A percentile compares a stretch with the other conserved stretches of the same genome.
Conservation (phyloP, 2,888 invertebrate genomes). For the Lycophotia porphyrea region DNA sequence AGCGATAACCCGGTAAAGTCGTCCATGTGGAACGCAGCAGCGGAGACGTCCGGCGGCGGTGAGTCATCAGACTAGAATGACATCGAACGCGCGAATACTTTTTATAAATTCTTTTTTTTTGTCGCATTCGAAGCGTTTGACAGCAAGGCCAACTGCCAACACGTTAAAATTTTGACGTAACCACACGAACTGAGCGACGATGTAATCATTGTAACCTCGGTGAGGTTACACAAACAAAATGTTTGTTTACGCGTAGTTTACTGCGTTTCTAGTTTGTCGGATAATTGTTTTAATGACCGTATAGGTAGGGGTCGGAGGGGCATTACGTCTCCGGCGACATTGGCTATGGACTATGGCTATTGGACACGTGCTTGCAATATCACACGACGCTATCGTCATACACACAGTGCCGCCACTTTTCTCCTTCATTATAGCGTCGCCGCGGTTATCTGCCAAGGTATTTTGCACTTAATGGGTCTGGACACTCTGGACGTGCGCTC, state of each 20-base stretch:
- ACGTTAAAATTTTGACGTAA: conserved; percentile 74
- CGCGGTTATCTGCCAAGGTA: conserved; percentile 17
- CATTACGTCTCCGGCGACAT: conserved; percentile 61
- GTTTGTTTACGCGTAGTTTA: conserved; percentile 67
- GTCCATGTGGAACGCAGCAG: conserved; percentile 64
- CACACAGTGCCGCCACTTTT: conserved; percentile 32
- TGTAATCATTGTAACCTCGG: conserved; percentile 76
- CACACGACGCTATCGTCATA: conserved; percentile 23
- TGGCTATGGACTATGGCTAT: conserved; percentile 12
- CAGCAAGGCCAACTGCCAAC: conserved; percentile 76
- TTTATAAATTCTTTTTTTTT: conserved; percentile 71
- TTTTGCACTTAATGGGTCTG: conserved; percentile 6
- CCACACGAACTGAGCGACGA: conserved; percentile 69
- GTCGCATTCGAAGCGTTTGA: conserved; percentile 65
- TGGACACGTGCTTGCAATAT: conserved; percentile 52
- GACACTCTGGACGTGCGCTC: not conserved
- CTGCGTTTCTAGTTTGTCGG: conserved; percentile 72
- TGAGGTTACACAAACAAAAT: conserved; percentile 71
- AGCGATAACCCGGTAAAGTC: conserved; percentile 78
- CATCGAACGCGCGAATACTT: conserved; percentile 71
- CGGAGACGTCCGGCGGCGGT: conserved; percentile 74
- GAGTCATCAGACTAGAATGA: conserved; percentile 81
- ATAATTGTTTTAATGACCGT: conserved; percentile 76
- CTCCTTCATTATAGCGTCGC: conserved; percentile 30
- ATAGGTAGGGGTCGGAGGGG: conserved; percentile 70